These are phyloP conservation scores for Climacteris rufus DNA, from an alignment of 2,113 vertebrate species.

Conservation along the genomic window DNA sequence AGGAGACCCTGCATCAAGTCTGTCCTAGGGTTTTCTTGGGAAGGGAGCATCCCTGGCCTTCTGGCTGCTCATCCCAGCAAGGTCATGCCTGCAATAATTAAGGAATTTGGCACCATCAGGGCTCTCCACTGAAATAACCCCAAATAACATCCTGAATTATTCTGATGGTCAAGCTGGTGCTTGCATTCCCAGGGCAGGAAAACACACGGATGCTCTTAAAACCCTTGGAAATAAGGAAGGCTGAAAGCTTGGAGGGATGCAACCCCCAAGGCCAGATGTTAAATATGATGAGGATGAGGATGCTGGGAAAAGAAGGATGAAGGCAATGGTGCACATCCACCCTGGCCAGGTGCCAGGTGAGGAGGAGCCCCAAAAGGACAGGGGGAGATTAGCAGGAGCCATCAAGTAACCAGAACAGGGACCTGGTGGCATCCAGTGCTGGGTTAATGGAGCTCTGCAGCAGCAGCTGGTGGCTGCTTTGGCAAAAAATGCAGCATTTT, in stretches of 20 bases:
- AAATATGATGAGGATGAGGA: background rate
- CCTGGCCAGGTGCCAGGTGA: background rate
- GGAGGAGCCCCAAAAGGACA: background rate
- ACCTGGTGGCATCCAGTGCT: background rate
- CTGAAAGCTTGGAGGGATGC: background rate
- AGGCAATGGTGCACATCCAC: rapidly evolving
- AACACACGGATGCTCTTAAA: rapidly evolving
- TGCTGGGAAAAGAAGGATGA: background rate
- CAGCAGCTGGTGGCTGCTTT: background rate
- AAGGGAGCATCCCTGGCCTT: background rate
- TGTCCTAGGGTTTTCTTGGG: background rate
- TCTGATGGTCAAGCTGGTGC: rapidly evolving
- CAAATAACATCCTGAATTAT: background rate
- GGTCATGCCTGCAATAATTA: background rate
- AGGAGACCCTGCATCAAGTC: background rate
- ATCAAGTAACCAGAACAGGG: background rate
- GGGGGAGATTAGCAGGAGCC: background rate
- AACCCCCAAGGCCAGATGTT: background rate
- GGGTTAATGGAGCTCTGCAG: conserved; percentile 55
- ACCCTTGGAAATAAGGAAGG: background rate
- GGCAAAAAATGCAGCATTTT: background rate
- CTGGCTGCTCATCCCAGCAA: background rate
- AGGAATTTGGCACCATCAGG: background rate
- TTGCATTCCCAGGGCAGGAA: background rate
- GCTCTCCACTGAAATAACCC: rapidly evolving